Conservation (phyloP, 2,888 invertebrate species). For the Pecten maximus region DNA sequence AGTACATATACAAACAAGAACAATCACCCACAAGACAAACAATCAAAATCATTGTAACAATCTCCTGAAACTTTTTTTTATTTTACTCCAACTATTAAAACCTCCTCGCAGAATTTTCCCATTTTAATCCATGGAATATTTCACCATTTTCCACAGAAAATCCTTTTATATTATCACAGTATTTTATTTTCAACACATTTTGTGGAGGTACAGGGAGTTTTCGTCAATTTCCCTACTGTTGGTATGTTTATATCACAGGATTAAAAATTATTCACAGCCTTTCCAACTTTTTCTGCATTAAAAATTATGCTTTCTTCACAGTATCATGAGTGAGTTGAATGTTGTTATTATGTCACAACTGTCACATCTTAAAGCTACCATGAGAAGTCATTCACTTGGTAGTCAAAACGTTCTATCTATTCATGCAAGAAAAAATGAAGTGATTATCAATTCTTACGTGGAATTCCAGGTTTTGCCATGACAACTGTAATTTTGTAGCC, state of each 20-base stretch:
- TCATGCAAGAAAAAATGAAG: not conserved
- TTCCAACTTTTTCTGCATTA: not conserved
- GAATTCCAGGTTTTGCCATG: conserved; percentile 77
- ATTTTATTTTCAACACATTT: no score
- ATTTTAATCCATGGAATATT: not conserved
- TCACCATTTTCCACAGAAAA: not conserved
- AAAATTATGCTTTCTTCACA: not conserved
- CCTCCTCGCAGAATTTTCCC: not conserved
- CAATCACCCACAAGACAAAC: no score
- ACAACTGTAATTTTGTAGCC: conserved; percentile 78
- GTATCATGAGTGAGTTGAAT: not conserved
- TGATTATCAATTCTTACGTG: conserved; percentile 64
- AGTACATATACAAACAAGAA: no score
- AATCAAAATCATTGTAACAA: no score
- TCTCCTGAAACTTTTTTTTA: no score
- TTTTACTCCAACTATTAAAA: no score
- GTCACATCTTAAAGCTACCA: not conserved
- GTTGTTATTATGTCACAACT: not conserved
- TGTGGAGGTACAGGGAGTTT: no score
- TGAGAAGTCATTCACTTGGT: not conserved
- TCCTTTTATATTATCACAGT: no score
- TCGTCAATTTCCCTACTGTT: no score
- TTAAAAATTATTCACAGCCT: not conserved
- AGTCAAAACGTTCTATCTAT: not conserved
- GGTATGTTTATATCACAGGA: no score